Conservation (phyloP, 2,888 invertebrate species). For the Herminia tarsipennalis region DNA sequence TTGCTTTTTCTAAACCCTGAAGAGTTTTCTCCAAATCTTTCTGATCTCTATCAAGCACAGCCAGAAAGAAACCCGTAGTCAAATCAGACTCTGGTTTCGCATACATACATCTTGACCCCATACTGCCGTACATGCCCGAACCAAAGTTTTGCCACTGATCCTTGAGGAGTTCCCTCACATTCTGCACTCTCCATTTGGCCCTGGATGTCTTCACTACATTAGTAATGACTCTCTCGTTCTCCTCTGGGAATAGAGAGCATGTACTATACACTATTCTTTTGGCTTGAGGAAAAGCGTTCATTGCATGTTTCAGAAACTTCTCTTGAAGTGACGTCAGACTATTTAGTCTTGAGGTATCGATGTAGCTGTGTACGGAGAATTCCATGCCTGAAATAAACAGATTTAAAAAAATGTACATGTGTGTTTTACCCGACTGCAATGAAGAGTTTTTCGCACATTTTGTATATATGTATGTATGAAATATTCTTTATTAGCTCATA, state of each 20-base stretch:
- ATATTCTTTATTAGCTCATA: no score
- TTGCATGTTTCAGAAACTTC: constrained; percentile 93
- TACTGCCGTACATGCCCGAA: constrained; percentile 86
- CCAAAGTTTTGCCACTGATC: constrained; percentile 90
- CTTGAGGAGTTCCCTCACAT: constrained; percentile 86
- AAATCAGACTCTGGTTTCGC: constrained; percentile 90
- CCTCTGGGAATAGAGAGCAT: constrained; percentile 95
- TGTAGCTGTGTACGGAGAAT: constrained; percentile 73
- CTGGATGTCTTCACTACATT: constrained; percentile 87
- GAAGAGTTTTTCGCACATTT: no score
- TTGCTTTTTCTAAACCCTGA: neutral
- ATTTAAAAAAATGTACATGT: no score
- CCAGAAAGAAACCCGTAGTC: constrained; percentile 98
- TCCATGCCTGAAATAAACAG: constrained; percentile 66
- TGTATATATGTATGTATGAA: no score
- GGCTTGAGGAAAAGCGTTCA: constrained; percentile 92
- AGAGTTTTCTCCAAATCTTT: constrained; percentile 67
- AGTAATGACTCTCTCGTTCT: constrained; percentile 96
- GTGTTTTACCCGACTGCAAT: no score
- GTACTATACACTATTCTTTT: constrained; percentile 98
- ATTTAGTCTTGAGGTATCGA: constrained; percentile 83
- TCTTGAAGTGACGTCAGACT: constrained; percentile 92
- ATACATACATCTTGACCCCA: constrained; percentile 92
- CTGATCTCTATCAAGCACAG: constrained; percentile 90
- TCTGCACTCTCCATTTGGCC: constrained; percentile 87